These are phyloP conservation scores for Indicator maculatus DNA, from an alignment of 2,113 vertebrate genomes.

Conservation along the genomic window DNA sequence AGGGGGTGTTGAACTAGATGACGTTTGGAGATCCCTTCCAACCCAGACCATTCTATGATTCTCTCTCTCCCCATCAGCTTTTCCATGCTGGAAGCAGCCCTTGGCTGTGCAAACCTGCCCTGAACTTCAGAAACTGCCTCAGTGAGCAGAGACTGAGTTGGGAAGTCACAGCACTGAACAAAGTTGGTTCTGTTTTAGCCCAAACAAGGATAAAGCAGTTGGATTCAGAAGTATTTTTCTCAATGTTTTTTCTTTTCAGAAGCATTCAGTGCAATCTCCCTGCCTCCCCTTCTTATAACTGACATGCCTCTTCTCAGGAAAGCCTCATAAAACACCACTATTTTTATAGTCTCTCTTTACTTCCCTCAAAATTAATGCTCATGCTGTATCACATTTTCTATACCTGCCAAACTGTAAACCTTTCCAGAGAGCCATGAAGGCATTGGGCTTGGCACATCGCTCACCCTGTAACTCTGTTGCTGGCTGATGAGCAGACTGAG, in stretches of 20 bases:
- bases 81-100: no score
- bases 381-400: not conserved
- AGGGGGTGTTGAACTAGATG: no score
- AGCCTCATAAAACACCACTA: not conserved
- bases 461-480: not conserved
- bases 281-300: not conserved
- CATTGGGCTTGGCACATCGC: not conserved
- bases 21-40: no score
- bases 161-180: no score
- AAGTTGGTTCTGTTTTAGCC: no score
- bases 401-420: not conserved
- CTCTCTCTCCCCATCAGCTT: no score
- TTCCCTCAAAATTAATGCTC: conserved; percentile 6
- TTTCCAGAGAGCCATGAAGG: not conserved
- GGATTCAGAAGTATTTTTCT: not conserved
- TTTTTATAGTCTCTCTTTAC: not conserved
- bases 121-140: no score
- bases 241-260: not conserved
- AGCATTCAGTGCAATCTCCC: not conserved
- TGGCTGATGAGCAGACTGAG: not conserved
- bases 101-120: no score
- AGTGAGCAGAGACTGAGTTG: no score
- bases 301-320: not conserved
- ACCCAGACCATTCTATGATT: no score
- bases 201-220: no score